Evolutionary conservation across 2,888 invertebrate genomes (phyloP), one percentile per base, ranked within the genome.

Genomic region (Pemphredon lugubris): DNA sequence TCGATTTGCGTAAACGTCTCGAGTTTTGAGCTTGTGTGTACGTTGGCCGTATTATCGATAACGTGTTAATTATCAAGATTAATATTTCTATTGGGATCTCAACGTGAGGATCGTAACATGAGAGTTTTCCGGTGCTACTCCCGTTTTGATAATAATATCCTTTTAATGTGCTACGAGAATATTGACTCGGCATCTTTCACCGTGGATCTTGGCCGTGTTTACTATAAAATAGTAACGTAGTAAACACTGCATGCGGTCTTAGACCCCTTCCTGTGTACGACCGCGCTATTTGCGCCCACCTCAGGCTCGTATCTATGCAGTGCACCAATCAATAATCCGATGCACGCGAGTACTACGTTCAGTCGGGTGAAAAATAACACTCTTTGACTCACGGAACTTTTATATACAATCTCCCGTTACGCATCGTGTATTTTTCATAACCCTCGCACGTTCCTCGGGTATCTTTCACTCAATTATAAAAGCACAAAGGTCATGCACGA

Each of bases 301-400:
- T 23, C 74, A 74, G 74, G 72, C 54, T 51, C 68, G 74, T 74
- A 59, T 60, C 37, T 21, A 54, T 30, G n/a, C 14, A 23, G n/a
- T 45, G 21, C 5, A 45, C 11, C 13, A 45, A 45, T 40, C 40
- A 40, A 40, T 40, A 40, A 16, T 40, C 40, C 40, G 3, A 40
- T 40, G 40, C 40, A 40, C 11, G 5, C 16, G 26, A 26, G 7
- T 26, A 26, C 7, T 7, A 7, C 26, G 7, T n/a, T n/a, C n/a
- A n/a, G n/a, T n/a, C n/a, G n/a, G n/a, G n/a, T n/a, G n/a, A n/a
- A n/a, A n/a, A n/a, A n/a, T n/a, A n/a, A n/a, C n/a, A n/a, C n/a
- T n/a, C n/a, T n/a, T n/a, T n/a, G n/a, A n/a, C n/a, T n/a, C n/a
- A n/a, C n/a, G n/a, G n/a, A n/a, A n/a, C n/a, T n/a, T n/a, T n/a